Percentiles rank a stretch among this genome's conserved stretches.
phyloP scores from a whole-genome alignment of 2,113 vertebrate species.

The Heterocephalus glaber region DNA sequence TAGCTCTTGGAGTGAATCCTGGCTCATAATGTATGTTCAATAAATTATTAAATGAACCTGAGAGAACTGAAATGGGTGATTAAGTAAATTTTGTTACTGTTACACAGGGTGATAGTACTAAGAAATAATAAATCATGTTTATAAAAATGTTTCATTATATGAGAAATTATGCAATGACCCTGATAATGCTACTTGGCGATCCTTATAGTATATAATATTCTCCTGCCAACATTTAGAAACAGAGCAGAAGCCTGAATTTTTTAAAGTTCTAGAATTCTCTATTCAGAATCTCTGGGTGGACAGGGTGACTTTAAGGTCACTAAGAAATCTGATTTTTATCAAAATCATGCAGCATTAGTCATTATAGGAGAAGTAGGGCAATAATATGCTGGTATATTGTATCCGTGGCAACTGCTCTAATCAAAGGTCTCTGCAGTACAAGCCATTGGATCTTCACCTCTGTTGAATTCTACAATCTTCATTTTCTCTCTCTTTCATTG shows the following conservation, averaged over 20 bases:
- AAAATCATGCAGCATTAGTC: background rate
- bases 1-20: background rate
- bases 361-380: background rate
- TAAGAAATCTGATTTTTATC: background rate
- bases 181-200: background rate
- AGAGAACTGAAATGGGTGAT: background rate
- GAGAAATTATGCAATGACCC: background rate
- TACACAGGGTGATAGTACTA: background rate
- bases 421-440: background rate
- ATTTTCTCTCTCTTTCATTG: background rate
- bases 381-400: background rate
- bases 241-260: background rate
- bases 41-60: background rate
- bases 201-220: background rate
- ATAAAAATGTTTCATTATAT: background rate
- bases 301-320: background rate
- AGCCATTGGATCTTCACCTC: rapidly evolving
- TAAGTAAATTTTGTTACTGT: background rate
- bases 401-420: rapidly evolving
- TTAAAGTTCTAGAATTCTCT: background rate
- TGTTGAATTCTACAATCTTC: background rate
- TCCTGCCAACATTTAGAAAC: background rate
- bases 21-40: background rate
- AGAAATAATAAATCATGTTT: background rate
- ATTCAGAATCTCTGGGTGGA: background rate